phyloP scores from a whole-genome alignment of 2,113 vertebrate genomes.

The Elaphurus davidianus region DNA sequence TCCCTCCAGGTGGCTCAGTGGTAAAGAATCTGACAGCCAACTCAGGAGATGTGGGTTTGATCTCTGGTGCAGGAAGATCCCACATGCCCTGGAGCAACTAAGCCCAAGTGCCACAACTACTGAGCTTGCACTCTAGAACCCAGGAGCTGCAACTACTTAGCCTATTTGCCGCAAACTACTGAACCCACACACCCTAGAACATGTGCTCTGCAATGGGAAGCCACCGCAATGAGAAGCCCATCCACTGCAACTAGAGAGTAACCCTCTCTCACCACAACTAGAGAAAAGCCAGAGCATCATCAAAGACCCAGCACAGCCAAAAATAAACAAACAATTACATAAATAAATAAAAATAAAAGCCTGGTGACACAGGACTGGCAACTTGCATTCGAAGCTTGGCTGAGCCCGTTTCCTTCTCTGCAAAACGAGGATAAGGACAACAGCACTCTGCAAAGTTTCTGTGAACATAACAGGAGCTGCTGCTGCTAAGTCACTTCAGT shows the following conservation, averaged over 20 bases:
- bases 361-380: not conserved
- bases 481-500: not conserved
- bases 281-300: not conserved
- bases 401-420: not conserved
- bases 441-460: not conserved
- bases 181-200: not conserved
- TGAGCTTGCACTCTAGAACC: not conserved
- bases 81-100: not conserved
- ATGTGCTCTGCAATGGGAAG: not conserved
- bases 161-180: not conserved
- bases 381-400: not conserved
- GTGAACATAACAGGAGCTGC: not conserved
- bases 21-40: not conserved
- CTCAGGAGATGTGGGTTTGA: accelerated
- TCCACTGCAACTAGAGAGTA: not conserved
- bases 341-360: not conserved
- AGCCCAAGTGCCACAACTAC: not conserved
- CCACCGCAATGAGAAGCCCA: not conserved
- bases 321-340: not conserved
- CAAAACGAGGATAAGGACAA: not conserved
- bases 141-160: not conserved
- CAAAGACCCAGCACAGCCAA: not conserved
- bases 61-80: not conserved
- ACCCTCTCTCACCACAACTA: not conserved
- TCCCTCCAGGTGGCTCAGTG: not conserved